A percentile compares a stretch with the other conserved stretches of the same genome.
Conservation (phyloP, 2,113 vertebrate species). For the Sapajus apella region DNA sequence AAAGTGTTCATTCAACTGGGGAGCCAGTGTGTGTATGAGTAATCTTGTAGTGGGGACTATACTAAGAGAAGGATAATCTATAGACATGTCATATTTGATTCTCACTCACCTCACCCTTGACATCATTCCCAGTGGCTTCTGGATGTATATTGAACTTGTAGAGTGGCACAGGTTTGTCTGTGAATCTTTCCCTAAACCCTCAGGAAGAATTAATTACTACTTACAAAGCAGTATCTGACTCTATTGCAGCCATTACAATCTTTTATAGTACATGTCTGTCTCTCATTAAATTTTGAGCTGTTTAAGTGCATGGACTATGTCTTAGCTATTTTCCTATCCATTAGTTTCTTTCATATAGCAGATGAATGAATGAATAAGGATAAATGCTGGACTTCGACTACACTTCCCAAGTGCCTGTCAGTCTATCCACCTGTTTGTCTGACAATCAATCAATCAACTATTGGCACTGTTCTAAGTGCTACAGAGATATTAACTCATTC, state of each 20-base stretch:
- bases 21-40: neutral
- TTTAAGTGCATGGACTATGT: neutral
- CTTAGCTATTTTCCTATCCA: neutral
- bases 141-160: neutral
- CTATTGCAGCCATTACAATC: neutral
- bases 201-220: constrained; percentile 41
- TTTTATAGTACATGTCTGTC: neutral
- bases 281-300: constrained; percentile 36
- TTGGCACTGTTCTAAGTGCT: neutral
- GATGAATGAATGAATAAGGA: neutral
- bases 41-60: neutral
- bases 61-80: neutral
- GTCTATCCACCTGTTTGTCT: neutral
- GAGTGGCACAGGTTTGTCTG: neutral
- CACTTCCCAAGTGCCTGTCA: neutral
- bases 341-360: neutral
- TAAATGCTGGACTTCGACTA: neutral
- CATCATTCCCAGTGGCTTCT: neutral
- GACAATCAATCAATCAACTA: neutral
- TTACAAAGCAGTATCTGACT: constrained; percentile 48
- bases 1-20: neutral
- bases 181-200: constrained; percentile 34
- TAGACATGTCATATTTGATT: neutral
- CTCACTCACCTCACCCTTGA: neutral
- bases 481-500: neutral